Evolutionary conservation across 2,113 vertebrate genomes (phyloP), one percentile per base, ranked within the genome.

Genomic region (Colinus virginianus): DNA sequence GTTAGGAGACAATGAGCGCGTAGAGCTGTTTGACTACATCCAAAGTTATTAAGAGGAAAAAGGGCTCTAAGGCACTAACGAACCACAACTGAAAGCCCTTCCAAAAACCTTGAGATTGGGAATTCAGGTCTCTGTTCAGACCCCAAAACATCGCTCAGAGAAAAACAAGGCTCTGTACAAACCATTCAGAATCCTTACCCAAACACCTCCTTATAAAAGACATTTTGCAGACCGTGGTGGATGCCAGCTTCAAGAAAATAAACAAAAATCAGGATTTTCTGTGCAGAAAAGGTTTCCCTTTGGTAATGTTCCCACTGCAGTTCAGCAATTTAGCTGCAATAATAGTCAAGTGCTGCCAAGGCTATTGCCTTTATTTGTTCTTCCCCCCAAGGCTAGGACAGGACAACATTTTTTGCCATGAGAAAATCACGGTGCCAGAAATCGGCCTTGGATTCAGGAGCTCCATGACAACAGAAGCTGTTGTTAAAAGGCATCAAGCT

Each of bases 381-480:
- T 80, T 40, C 2, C 20, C 34, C 55, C 62, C 63, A 78, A 88
- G 95, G 92, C 61, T 88, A 61, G 86, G 68, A 59, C 84, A 94
- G 91, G 84, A 87, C 91, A 70, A 49, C 1, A 2, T 12, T 42
- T 66, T 93, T 46, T 88, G 87, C 87, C 90, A 84, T 83, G 79
- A 93, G 93, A 93, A 93, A 93, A 90, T 61, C 56, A 14, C 3
- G 0, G 62, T 55, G 90, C 92, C 93, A 96, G 87, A 84, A 55
- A 20, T 55, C 0, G 75, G 82, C 95, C 95, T 96, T 95, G 95
- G 79, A 61, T 61, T 69, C 43, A 28, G 76, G 67, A 75, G 89
- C 94, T 93, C 95, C 93, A 94, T 90, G 90, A 94, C 94, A 97
- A 96, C 94, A 64, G 79, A 49, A 76, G 53, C 69, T 78, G 70